Base-by-base conservation (phyloP, 2,113 vertebrate species). In the Panthera tigris region DNA sequence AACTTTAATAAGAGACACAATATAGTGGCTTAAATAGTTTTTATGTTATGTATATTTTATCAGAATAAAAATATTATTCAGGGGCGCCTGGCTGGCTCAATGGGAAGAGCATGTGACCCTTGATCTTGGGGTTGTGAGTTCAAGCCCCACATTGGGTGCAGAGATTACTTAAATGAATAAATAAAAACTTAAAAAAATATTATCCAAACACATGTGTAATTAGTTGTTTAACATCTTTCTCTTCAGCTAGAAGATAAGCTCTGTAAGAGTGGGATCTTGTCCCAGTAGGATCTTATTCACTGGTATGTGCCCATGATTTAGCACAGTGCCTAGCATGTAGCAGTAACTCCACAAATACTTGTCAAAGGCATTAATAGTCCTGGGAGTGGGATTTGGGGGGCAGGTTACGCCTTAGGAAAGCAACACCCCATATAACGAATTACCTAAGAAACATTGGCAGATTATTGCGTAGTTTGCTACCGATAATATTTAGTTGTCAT, bases 401-500 rank as follows among this genome's bases (percentile, higher is more conserved):
- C 41, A 93, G 73, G 91, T 1, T 31, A 48, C 52, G 18, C 68
- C 29, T 48, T 21, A 94, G 73, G 36, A 91, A 93, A 66, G 21
- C 74, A 76, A 14, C 76, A 74, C n/a, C 65, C 74, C 52, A 5
- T 73, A 57, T 65, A 71, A 85, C 33, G 21, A 93, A 80, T 90
- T 76, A 65, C 95, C 86, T 92, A 92, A 84, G 76, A 97, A 94
- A 95, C 96, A 78, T 0, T 48, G 87, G 80, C 55, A 89, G 57
- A 29, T 50, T 52, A 50, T 39, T 39, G 33, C 55, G 68, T 66
- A 55, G 92, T 90, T 87, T 94, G 69, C 69, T 76, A 55, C 63
- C 87, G 97, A 61, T 81, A 89, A 83, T 94, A 71, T 71, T 97
- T 71, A 80, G 94, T 89, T 98, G 83, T 89, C 94, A 96, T 85